Evolutionary conservation across 2,888 invertebrate species (phyloP).

Genomic region (Amorpha juglandis): DNA sequence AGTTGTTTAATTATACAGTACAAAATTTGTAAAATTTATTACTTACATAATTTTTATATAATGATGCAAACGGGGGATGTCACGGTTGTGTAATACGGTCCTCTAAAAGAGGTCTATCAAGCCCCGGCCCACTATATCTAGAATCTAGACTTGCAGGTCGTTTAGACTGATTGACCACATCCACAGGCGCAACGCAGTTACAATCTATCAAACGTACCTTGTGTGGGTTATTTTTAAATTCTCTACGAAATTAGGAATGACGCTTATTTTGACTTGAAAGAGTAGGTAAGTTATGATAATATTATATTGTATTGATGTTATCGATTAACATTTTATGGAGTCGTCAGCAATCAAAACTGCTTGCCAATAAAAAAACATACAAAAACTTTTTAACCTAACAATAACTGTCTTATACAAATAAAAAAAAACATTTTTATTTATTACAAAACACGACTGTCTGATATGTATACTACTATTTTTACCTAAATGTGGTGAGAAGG

Average conservation of each 20-base stretch:
- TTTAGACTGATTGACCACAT: slow-evolving; percentile 77
- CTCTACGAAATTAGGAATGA: slow-evolving; percentile 1
- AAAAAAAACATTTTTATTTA: too few relatives aligned
- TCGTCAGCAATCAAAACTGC: too few relatives aligned
- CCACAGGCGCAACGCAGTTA: slow-evolving; percentile 62
- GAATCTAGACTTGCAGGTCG: slow-evolving; percentile 74
- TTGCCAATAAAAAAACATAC: too few relatives aligned
- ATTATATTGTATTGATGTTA: not conserved
- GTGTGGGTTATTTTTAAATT: slow-evolving; percentile 16
- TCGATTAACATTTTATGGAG: too few relatives aligned
- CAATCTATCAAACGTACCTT: slow-evolving; percentile 47
- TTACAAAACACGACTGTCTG: too few relatives aligned
- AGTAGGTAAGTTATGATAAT: too few relatives aligned
- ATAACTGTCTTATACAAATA: too few relatives aligned
- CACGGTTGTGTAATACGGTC: not conserved
- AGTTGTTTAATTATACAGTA: not conserved
- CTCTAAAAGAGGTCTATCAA: slow-evolving; percentile 45
- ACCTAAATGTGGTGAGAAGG: too few relatives aligned
- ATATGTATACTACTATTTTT: too few relatives aligned
- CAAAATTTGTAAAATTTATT: not conserved
- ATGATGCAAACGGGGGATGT: slow-evolving; percentile 18
- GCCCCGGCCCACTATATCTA: slow-evolving; percentile 53
- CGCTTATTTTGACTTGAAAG: too few relatives aligned
- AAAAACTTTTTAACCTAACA: too few relatives aligned
- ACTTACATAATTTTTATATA: not conserved